These are phyloP conservation scores for Acronicta alni DNA, from an alignment of 2,888 invertebrate genomes.

Conservation along the genomic window DNA sequence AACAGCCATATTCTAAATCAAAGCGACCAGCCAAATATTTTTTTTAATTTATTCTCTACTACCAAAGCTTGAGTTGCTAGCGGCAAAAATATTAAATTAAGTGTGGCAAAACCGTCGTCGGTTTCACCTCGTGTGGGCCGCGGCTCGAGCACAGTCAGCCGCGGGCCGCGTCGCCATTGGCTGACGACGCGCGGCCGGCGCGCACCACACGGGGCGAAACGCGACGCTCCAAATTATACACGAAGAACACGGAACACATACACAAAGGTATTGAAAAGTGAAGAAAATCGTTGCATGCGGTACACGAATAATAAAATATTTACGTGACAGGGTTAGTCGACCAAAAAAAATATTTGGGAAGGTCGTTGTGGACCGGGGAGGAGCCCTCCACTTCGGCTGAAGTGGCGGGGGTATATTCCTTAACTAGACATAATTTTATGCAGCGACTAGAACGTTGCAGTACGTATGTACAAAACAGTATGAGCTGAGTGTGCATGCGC, in stretches of 20 bases:
- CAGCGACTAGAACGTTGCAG: conserved; percentile 63
- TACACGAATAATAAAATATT: conserved; percentile 69
- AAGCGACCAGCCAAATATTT: conserved; percentile 87
- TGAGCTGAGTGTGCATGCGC: conserved; percentile 75
- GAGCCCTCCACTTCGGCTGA: conserved; percentile 19
- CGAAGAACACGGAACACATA: conserved; percentile 78
- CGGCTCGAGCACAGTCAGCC: conserved; percentile 19
- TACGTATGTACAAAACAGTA: conserved; percentile 74
- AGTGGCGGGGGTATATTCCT: conserved; percentile 40
- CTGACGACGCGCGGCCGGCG: conserved; percentile 41
- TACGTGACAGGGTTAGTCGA: conserved; percentile 71
- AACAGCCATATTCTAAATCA: conserved; percentile 82
- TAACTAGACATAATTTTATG: conserved; percentile 57
- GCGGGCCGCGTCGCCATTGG: conserved; percentile 59
- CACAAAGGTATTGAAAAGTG: conserved; percentile 76
- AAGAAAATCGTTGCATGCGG: conserved; percentile 78
- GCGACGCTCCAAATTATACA: conserved; percentile 64
- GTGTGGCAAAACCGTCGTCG: conserved; percentile 65
- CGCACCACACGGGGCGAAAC: conserved; percentile 63
- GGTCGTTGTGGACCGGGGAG: conserved; percentile 72
- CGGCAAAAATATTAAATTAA: conserved; percentile 75
- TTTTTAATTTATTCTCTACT: conserved; percentile 69
- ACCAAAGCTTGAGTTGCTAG: conserved; percentile 82
- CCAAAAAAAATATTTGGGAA: conserved; percentile 81
- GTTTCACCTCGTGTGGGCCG: conserved; percentile 63